Evolutionary conservation across 2,113 vertebrate genomes (phyloP).

Genomic region (Oxyura jamaicensis): DNA sequence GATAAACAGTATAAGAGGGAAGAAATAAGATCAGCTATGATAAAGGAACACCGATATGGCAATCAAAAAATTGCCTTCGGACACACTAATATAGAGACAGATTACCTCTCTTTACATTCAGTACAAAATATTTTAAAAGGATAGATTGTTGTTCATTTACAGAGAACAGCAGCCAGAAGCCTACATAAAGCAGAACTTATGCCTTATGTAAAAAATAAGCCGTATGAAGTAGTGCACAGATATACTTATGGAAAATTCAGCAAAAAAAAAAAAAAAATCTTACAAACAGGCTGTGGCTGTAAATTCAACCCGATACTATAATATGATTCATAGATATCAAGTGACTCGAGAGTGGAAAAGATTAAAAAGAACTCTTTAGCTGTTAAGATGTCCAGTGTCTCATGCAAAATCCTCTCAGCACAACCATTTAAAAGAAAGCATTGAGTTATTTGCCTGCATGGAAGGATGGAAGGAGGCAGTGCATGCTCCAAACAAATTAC

Average conservation of each 20-base stretch:
- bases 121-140: background rate
- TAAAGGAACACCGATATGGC: background rate
- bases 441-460: slow-evolving; percentile 51
- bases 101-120: background rate
- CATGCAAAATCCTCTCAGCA: slow-evolving; percentile 41
- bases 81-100: background rate
- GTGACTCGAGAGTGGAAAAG: background rate
- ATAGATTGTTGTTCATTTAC: background rate
- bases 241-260: background rate
- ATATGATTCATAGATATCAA: slow-evolving; percentile 31
- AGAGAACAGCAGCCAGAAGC: background rate
- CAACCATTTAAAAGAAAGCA: slow-evolving; percentile 57
- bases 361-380: slow-evolving; percentile 44
- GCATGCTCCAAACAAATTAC: slow-evolving; percentile 40
- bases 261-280: background rate
- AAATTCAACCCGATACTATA: background rate
- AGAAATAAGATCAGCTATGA: background rate
- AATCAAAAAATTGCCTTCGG: background rate
- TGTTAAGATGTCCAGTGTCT: slow-evolving; percentile 23
- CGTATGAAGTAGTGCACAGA: background rate
- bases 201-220: background rate
- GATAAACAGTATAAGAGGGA: background rate
- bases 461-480: slow-evolving; percentile 52
- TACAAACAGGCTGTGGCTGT: slow-evolving; percentile 29
- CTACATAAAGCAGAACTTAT: background rate